Base-by-base conservation (phyloP, 1,140 invertebrate species). In the Bombyx mandarina region DNA sequence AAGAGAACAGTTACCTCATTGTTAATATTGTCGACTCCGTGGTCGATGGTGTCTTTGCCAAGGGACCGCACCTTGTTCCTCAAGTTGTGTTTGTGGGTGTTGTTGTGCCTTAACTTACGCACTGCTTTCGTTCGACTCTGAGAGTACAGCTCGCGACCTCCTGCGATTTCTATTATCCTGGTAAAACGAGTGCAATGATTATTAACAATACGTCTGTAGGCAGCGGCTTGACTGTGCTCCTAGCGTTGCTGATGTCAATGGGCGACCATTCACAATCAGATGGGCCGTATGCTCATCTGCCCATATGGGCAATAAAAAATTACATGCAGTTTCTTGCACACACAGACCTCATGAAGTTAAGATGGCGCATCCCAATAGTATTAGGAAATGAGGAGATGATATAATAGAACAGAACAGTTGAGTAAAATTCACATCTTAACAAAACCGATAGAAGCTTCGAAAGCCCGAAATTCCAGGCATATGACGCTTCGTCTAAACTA, bases 101-200 rank as follows among this genome's bases (percentile, higher is more conserved):
- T 79, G 62, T 63, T 89, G 72, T 91, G 92, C 49, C 92, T 88
- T 63, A 92, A 89, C 79, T 94, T 94, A 66, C 93, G 89, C 54
- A 92, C 90, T 52, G 93, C 93, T 89, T 95, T 94, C 71, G 92
- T 94, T 70, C 94, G 87, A 79, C 93, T 95, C 76, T 95, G 94
- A 45, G 94, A 95, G 81, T 94, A 96, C 51, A 96, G 90, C 86
- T 96, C 94, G 56, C 94, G 89, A 56, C 95, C 95, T 65, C 95
- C 95, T 48, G 94, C 95, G 79, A 96, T 95, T 90, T 96, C 94
- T 84, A 95, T 95, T 79, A 95, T 95, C 83, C 94, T 94, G 82
- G 77, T 91, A 79, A 60, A 47, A 56, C 49, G 45, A 45, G 18
- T 52, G 9, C 3, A 4, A 12, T 42, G 49, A 51, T 6, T 0